phyloP scores from a whole-genome alignment of 1,140 invertebrate species.

The silkworm (Bombyx mori) region ASM3026992v2 NC_085112.1:7252501-7253000 shows the following conservation, averaged over 20 bases:
- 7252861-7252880: slow-evolving; percentile 42
- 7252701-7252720: no score
- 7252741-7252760: no score
- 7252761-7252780: not conserved
- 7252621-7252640: no score
- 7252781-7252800: not conserved
- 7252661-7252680: no score
- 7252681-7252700: no score
- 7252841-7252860: slow-evolving; percentile 43
- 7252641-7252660: no score
- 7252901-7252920: slow-evolving; percentile 3
- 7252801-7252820: slow-evolving; percentile 26
- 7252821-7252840: slow-evolving; percentile 40
- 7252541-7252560: slow-evolving; percentile 76
- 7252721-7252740: no score
- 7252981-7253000: no score
- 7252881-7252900: slow-evolving; percentile 24
- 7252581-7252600: no score
- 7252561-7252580: no score
- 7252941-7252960: slow-evolving; percentile 1
- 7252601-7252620: no score
- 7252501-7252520: slow-evolving; percentile 88
- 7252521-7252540: slow-evolving; percentile 88
- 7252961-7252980: not conserved
- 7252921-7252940: slow-evolving; percentile 1